Conservation (phyloP, 2,113 vertebrate genomes). For the Anolis sagrei region DNA sequence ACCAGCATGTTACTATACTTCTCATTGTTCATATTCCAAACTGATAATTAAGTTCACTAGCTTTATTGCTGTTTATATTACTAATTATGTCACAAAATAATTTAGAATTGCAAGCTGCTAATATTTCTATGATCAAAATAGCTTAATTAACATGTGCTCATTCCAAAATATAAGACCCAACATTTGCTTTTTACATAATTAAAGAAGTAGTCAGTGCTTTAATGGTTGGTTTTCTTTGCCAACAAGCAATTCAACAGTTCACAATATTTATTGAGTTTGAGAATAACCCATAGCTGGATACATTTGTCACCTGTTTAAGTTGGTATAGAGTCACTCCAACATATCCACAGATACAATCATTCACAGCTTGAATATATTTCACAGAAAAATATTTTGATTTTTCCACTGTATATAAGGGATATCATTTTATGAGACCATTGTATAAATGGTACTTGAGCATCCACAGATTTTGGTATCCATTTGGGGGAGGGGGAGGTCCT, state of each 20-base stretch:
- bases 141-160: slow-evolving; percentile 17
- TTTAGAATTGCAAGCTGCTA: slow-evolving; percentile 62
- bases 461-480: no score
- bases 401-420: no score
- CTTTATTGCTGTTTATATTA: slow-evolving; percentile 69
- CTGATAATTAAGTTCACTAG: slow-evolving; percentile 73
- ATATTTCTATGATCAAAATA: slow-evolving; percentile 58
- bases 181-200: slow-evolving; percentile 14
- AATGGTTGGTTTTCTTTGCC: slow-evolving; percentile 14
- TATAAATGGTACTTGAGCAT: no score
- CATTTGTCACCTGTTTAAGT: background rate
- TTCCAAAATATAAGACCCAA: slow-evolving; percentile 23
- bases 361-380: no score
- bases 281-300: background rate
- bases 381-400: no score
- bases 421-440: no score
- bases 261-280: background rate
- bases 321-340: no score
- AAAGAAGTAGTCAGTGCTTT: slow-evolving; percentile 17
- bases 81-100: slow-evolving; percentile 58
- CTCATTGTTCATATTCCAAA: slow-evolving; percentile 68
- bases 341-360: no score
- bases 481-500: no score
- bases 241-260: slow-evolving; percentile 11
- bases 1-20: slow-evolving; percentile 67